Percentiles rank a stretch among this genome's conserved stretches.
Evolutionary conservation across 2,888 invertebrate species (phyloP).

Genomic region (Crocallis elinguaria): DNA sequence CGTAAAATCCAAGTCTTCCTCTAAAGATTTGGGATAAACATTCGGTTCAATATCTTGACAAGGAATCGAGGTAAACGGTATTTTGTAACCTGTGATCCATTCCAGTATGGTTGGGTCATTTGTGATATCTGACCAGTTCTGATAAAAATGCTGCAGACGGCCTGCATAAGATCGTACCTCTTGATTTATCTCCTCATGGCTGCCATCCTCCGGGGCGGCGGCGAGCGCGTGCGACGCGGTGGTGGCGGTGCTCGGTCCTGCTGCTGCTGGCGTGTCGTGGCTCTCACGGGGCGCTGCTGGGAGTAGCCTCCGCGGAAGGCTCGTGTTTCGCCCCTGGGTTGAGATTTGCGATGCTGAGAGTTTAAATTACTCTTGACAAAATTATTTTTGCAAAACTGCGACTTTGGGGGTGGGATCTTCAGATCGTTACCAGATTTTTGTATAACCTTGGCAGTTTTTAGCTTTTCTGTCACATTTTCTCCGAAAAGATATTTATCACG

Average conservation of each 20-base stretch:
- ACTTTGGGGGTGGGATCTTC: background rate
- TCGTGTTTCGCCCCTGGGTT: background rate
- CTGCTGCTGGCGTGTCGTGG: background rate
- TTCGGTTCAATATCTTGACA: background rate
- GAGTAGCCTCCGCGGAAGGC: background rate
- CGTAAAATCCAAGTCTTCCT: background rate
- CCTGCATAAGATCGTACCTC: background rate
- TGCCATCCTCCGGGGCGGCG: background rate
- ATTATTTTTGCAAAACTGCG: background rate
- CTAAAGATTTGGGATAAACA: background rate
- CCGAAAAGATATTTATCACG: slow-evolving; percentile 5
- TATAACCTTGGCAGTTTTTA: slow-evolving; percentile 1
- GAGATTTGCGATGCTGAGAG: background rate
- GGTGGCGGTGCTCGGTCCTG: background rate
- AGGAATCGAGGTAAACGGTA: background rate
- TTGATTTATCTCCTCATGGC: background rate
- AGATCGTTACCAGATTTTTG: slow-evolving; percentile 6
- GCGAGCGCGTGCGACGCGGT: background rate
- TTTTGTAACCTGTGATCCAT: background rate
- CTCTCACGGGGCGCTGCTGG: background rate
- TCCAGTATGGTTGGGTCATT: background rate
- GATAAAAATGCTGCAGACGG: background rate
- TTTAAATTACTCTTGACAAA: background rate
- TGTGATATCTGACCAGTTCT: background rate
- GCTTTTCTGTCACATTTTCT: slow-evolving; percentile 1